Conservation (phyloP, 2,113 vertebrate genomes). For the Sarotherodon lohbergeri region DNA sequence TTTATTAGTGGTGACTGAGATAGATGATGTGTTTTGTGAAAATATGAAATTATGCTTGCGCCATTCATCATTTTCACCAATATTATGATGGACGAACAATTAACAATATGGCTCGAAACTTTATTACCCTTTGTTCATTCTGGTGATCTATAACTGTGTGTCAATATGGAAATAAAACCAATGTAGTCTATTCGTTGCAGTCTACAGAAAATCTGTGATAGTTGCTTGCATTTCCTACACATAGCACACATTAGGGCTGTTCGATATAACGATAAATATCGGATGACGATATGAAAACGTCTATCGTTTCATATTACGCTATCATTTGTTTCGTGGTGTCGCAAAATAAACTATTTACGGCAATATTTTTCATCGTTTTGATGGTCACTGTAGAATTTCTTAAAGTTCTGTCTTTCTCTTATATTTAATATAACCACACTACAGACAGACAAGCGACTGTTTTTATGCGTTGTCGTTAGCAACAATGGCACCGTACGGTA, state of each 20-base stretch:
- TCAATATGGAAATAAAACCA: background rate
- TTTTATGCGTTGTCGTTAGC: too few relatives aligned
- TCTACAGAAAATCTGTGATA: background rate
- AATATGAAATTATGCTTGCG: background rate
- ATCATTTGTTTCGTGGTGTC: too few relatives aligned
- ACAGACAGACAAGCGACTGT: too few relatives aligned
- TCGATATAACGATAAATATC: too few relatives aligned
- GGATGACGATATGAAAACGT: too few relatives aligned
- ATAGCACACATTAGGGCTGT: background rate
- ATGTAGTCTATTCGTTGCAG: background rate
- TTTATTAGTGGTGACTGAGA: background rate
- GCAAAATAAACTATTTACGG: too few relatives aligned
- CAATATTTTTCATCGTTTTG: too few relatives aligned
- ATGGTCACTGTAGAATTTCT: too few relatives aligned
- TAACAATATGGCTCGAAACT: background rate
- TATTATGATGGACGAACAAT: background rate
- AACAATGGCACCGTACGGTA: too few relatives aligned
- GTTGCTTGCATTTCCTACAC: background rate
- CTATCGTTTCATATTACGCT: too few relatives aligned
- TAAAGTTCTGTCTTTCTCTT: too few relatives aligned
- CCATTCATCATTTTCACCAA: background rate
- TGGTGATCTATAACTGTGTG: background rate
- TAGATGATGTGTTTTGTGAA: fast-evolving
- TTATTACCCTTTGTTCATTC: background rate
- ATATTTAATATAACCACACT: too few relatives aligned